Percentiles rank a stretch among this genome's conserved stretches.
Evolutionary conservation across 2,113 vertebrate genomes (phyloP).

Genomic region (Eubucco bourcierii): DNA sequence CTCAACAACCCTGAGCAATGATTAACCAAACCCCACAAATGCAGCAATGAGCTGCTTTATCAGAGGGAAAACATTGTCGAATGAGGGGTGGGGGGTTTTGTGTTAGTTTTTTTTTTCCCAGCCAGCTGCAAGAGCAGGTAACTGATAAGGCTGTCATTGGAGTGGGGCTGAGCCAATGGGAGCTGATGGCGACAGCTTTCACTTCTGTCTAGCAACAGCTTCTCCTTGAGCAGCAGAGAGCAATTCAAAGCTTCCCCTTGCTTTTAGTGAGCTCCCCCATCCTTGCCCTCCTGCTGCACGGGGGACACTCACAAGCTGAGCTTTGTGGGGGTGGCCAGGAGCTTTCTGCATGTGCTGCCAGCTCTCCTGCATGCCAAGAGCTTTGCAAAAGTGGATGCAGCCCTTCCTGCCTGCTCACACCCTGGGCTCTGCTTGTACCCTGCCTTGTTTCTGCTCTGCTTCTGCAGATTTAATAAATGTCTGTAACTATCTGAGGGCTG

Average conservation of each 20-base stretch:
- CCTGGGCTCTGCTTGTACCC: background rate
- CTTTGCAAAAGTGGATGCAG: background rate
- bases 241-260: background rate
- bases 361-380: background rate
- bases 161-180: constrained; percentile 65
- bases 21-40: constrained; percentile 49
- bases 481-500: no score
- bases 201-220: constrained; percentile 70
- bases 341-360: background rate
- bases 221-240: constrained; percentile 19
- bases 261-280: background rate
- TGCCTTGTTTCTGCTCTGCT: background rate
- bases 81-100: constrained; percentile 15
- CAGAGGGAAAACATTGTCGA: constrained; percentile 54
- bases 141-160: constrained; percentile 55
- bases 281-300: background rate
- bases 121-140: constrained; percentile 63
- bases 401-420: background rate
- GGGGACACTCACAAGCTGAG: background rate
- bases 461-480: no score
- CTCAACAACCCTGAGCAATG: constrained; percentile 44
- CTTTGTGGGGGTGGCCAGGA: rapidly evolving
- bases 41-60: constrained; percentile 54
- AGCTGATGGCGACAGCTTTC: background rate
- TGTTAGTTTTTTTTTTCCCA: constrained; percentile 21